phyloP scores from a whole-genome alignment of 2,797 vertebrate genomes.

The Naso thynnoides region DNA sequence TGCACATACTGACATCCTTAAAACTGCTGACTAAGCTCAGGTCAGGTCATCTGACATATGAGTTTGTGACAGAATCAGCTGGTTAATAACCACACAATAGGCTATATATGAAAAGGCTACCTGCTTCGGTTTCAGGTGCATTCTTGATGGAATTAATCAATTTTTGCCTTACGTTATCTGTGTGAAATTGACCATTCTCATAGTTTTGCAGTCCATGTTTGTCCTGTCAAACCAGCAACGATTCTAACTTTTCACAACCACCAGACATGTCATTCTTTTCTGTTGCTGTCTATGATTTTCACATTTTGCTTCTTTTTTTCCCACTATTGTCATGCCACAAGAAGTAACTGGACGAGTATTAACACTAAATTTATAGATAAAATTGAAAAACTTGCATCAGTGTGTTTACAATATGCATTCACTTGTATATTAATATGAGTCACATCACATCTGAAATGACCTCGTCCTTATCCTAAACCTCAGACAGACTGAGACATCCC shows the following conservation, averaged over 20 bases:
- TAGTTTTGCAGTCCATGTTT: not conserved
- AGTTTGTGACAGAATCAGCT: not conserved
- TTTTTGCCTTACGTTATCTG: not conserved
- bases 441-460: not conserved
- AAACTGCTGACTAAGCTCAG: not conserved
- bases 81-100: not conserved
- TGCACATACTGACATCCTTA: not conserved
- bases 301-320: no score
- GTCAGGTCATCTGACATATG: not conserved
- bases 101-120: no score
- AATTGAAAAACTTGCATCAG: no score
- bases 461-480: constrained; percentile 21
- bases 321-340: no score
- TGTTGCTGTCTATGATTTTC: no score
- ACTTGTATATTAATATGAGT: not conserved
- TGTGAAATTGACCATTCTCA: not conserved
- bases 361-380: no score
- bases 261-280: not conserved
- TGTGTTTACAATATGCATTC: no score
- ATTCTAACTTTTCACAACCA: not conserved
- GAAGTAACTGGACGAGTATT: not conserved
- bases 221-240: not conserved
- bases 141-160: not conserved
- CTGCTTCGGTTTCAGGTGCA: not conserved
- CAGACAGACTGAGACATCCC: not conserved